These are phyloP conservation scores for Zygothrica quintamaculata DNA, from an alignment of 2,888 invertebrate species.

Conservation along the genomic window DNA sequence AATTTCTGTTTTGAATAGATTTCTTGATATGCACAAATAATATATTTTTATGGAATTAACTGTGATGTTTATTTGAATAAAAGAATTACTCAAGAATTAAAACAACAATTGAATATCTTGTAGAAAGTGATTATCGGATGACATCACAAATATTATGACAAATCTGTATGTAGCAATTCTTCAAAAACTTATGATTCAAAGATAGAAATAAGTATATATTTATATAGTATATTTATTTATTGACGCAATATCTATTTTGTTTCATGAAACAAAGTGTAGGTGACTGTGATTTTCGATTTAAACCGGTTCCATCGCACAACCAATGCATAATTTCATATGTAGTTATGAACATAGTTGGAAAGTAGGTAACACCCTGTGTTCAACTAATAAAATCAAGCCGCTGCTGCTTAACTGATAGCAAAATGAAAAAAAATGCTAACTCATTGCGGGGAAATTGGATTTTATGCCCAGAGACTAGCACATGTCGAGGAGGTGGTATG, in stretches of 20 bases:
- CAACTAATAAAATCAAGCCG: constrained; percentile 9
- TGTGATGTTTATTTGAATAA: no score
- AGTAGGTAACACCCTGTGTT: constrained; percentile 23
- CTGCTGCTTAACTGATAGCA: constrained; percentile 30
- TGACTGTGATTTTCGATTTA: neutral
- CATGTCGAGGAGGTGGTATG: constrained; percentile 6
- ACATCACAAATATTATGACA: constrained; percentile 16
- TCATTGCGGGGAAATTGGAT: constrained; percentile 29
- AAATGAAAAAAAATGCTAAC: constrained; percentile 31
- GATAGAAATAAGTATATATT: no score
- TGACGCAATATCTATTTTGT: constrained; percentile 30
- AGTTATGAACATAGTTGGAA: neutral
- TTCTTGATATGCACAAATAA: no score
- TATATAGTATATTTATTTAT: neutral
- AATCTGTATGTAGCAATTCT: neutral
- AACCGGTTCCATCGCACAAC: constrained; percentile 51
- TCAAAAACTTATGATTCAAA: no score
- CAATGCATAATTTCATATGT: constrained; percentile 8
- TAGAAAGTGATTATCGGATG: constrained; percentile 6
- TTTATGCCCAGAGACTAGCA: no score
- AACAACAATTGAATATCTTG: neutral
- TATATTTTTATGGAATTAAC: no score
- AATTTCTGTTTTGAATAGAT: no score
- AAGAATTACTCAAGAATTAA: no score
- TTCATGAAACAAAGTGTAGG: neutral